Percentiles rank a stretch among this genome's conserved stretches.
These are phyloP conservation scores for Danio aesculapii DNA, from an alignment of 2,797 vertebrate species.

Conservation along the genomic window DNA sequence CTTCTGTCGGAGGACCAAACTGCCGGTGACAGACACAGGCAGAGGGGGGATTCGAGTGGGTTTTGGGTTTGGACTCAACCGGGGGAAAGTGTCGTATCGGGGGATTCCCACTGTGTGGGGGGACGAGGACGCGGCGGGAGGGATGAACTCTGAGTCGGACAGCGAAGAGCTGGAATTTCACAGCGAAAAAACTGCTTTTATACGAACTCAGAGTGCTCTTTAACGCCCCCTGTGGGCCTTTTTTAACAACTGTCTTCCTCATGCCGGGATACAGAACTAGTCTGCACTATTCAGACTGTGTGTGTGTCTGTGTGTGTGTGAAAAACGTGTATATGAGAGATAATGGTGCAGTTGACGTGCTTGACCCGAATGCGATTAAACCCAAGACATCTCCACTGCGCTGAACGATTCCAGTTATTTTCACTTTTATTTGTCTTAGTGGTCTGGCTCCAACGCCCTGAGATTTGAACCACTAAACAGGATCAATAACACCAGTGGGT, in stretches of 20 bases:
- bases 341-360: constrained; percentile 10
- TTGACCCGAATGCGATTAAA: constrained; percentile 48
- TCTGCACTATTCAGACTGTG: background rate
- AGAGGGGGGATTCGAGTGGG: constrained; percentile 67
- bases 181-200: constrained; percentile 94
- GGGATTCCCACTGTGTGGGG: constrained; percentile 96
- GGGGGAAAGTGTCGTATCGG: constrained; percentile 87
- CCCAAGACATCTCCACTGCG: constrained; percentile 19
- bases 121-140: constrained; percentile 82
- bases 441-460: constrained; percentile 34
- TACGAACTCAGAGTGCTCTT: constrained; percentile 94
- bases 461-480: constrained; percentile 44
- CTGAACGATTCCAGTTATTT: constrained; percentile 51
- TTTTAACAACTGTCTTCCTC: constrained; percentile 49
- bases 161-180: constrained; percentile 86
- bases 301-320: background rate
- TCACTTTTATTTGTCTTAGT: constrained; percentile 30
- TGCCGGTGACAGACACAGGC: constrained; percentile 82
- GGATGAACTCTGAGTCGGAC: constrained; percentile 86
- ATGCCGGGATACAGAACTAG: constrained; percentile 27
- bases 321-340: constrained; percentile 21
- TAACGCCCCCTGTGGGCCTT: constrained; percentile 70
- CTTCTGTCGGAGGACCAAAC: constrained; percentile 86
- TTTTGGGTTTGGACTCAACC: constrained; percentile 67
- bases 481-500: constrained; percentile 27